Percentiles rank a stretch among this genome's conserved stretches.
These are phyloP conservation scores for Pandemis corylana DNA, from an alignment of 2,888 invertebrate genomes.

Conservation along the genomic window DNA sequence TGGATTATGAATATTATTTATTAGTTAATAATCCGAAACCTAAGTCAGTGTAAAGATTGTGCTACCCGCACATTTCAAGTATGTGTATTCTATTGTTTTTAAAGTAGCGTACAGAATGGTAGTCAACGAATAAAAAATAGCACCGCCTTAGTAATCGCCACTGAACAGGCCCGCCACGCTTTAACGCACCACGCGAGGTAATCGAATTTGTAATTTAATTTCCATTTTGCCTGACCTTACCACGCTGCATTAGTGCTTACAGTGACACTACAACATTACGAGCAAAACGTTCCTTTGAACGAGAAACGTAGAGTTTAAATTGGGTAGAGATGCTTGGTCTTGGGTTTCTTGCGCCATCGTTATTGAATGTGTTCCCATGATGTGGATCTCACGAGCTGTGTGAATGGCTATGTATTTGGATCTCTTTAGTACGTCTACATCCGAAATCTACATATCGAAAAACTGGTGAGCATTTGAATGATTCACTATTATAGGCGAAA, in stretches of 20 bases:
- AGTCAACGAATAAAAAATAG: not conserved
- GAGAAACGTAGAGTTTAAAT: conserved; percentile 5
- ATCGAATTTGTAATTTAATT: conserved; percentile 40
- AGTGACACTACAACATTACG: conserved; percentile 2
- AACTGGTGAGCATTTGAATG: too few relatives aligned
- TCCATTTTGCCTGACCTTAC: conserved; percentile 39
- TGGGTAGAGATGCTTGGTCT: not conserved
- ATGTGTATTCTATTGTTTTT: not conserved
- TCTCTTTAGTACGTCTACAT: not conserved
- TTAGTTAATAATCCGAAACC: too few relatives aligned
- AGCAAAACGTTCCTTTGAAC: conserved; percentile 9
- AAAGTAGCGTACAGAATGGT: not conserved
- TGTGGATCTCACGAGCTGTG: conserved; percentile 32
- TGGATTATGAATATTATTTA: too few relatives aligned
- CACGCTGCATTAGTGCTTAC: conserved; percentile 19
- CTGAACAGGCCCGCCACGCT: conserved; percentile 12
- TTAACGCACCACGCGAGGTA: conserved; percentile 22
- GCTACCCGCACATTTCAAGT: too few relatives aligned
- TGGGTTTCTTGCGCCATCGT: conserved; percentile 37
- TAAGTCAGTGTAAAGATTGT: too few relatives aligned
- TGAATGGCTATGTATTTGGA: conserved; percentile 9
- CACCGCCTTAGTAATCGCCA: not conserved
- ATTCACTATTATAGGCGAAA: too few relatives aligned
- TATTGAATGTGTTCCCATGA: conserved; percentile 37
- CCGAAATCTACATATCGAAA: not conserved